Evolutionary conservation across 2,888 invertebrate genomes (phyloP).

Genomic region (Leptinotarsa haldemani): DNA sequence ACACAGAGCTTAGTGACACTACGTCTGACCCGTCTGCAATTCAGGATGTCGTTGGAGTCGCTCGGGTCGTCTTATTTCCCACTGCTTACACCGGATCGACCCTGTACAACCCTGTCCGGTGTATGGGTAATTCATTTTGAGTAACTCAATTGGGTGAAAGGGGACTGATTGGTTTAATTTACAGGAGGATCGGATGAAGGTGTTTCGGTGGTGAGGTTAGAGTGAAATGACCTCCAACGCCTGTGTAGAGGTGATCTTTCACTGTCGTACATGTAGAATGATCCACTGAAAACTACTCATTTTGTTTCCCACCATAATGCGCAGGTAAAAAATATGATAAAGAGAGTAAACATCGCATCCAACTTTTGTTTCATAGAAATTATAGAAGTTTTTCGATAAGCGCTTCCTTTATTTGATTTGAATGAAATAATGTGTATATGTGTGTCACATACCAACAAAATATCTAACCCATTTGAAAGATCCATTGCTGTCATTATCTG

Average conservation of each 20-base stretch:
- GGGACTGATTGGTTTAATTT: background rate
- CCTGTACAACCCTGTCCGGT: background rate
- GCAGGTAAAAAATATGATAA: too few species aligned
- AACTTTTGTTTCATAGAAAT: too few species aligned
- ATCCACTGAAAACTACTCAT: too few species aligned
- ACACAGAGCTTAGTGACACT: constrained; percentile 8
- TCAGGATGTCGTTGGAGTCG: background rate
- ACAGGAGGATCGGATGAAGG: background rate
- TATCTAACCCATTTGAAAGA: too few species aligned
- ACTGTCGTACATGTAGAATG: too few species aligned
- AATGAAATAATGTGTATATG: too few species aligned
- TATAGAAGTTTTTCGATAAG: too few species aligned
- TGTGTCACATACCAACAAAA: too few species aligned
- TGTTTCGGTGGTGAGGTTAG: background rate
- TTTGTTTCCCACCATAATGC: too few species aligned
- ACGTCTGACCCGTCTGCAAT: constrained; percentile 5
- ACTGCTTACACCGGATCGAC: background rate
- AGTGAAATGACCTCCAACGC: background rate
- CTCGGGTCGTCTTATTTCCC: constrained; percentile 9
- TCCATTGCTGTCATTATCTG: too few species aligned
- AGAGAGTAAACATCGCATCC: too few species aligned
- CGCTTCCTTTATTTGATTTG: too few species aligned
- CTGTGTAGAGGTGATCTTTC: background rate
- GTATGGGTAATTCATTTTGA: constrained; percentile 2
- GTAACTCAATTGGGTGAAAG: background rate